Conservation (phyloP, 2,113 vertebrate species). For the Pteropus alecto region DNA sequence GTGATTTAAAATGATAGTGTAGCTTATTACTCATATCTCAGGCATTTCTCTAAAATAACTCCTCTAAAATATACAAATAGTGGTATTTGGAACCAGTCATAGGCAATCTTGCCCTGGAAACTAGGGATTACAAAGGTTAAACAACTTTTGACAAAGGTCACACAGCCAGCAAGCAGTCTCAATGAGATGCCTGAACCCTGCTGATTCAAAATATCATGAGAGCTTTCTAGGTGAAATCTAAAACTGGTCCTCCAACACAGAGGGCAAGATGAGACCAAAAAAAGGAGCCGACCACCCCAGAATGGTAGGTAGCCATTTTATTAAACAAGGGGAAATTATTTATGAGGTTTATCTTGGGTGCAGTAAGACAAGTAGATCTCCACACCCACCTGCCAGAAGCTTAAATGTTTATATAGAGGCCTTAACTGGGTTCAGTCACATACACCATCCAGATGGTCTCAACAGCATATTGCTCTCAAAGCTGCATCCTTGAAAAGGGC, state of each 20-base stretch:
- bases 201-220: not conserved
- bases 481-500: not conserved
- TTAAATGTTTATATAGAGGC: not conserved
- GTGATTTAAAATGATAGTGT: not conserved
- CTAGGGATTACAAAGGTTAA: accelerated
- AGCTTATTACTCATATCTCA: not conserved
- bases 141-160: not conserved
- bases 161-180: not conserved
- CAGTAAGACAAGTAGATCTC: not conserved
- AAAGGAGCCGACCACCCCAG: not conserved
- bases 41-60: not conserved
- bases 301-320: not conserved
- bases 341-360: not conserved
- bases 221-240: not conserved
- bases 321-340: not conserved
- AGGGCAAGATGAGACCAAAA: not conserved
- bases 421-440: not conserved
- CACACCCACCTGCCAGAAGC: not conserved
- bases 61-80: not conserved
- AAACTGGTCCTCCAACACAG: too few species aligned
- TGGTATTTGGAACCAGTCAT: not conserved
- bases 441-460: not conserved
- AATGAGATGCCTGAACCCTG: not conserved
- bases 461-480: not conserved
- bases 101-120: not conserved